Conservation (phyloP, 2,113 vertebrate genomes). For the Amazona guildingii region DNA sequence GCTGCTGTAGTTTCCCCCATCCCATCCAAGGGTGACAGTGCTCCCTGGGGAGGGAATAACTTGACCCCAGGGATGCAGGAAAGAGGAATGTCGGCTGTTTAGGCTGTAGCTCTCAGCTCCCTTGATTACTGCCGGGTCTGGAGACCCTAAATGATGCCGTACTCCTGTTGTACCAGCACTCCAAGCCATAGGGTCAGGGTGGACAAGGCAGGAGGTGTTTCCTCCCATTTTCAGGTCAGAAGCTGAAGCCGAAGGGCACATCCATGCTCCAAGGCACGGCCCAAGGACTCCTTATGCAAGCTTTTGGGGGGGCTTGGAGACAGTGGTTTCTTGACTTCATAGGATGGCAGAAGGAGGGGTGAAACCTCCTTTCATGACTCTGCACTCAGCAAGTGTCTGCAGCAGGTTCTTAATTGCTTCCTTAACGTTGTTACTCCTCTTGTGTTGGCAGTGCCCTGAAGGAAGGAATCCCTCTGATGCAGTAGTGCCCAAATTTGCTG, state of each 20-base stretch:
- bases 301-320: neutral
- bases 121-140: rapidly evolving
- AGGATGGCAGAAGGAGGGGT: neutral
- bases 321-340: rapidly evolving
- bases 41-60: neutral
- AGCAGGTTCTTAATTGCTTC: constrained; percentile 30
- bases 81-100: neutral
- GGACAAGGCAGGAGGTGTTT: neutral
- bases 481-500: constrained; percentile 26
- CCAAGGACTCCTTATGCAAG: rapidly evolving
- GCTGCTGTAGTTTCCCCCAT: neutral
- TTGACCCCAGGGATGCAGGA: neutral
- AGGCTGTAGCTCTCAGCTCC: neutral
- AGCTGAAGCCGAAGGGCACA: neutral
- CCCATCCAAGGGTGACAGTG: neutral
- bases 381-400: neutral
- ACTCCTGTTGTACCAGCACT: neutral
- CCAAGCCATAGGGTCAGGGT: neutral
- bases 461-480: constrained; percentile 40
- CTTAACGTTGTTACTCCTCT: constrained; percentile 35
- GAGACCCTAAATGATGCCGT: neutral
- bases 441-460: constrained; percentile 31
- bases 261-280: rapidly evolving
- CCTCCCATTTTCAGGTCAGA: rapidly evolving
- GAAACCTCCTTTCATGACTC: neutral